These are phyloP conservation scores for Pseudopodoces humilis DNA, from an alignment of 2,113 vertebrate species.

Conservation along the genomic window DNA sequence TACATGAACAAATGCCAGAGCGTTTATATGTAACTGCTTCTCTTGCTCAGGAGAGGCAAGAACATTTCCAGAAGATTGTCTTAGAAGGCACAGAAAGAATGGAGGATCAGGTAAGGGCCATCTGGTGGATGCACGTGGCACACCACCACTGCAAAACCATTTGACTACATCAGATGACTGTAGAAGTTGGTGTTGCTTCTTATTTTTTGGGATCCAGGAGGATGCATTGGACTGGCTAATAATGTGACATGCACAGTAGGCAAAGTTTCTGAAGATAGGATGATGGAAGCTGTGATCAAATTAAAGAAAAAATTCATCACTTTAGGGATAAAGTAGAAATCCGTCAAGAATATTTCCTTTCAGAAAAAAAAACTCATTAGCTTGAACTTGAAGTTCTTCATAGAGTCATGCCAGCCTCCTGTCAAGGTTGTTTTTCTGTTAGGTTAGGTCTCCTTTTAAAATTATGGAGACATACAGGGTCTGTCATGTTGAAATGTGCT, in stretches of 20 bases:
- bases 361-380: neutral
- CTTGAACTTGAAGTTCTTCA: neutral
- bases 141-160: neutral
- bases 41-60: slow-evolving; percentile 78
- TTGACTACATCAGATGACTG: neutral
- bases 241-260: neutral
- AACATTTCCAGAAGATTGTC: slow-evolving; percentile 79
- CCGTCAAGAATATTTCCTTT: slow-evolving; percentile 10
- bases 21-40: slow-evolving; percentile 25
- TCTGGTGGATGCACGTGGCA: neutral
- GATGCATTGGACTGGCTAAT: neutral
- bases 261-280: neutral
- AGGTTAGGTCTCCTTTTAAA: neutral
- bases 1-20: neutral
- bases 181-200: neutral
- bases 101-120: slow-evolving; percentile 76
- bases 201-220: neutral
- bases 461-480: fast-evolving
- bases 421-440: neutral
- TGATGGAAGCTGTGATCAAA: neutral
- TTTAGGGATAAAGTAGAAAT: slow-evolving; percentile 25
- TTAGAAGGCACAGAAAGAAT: slow-evolving; percentile 79
- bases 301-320: neutral
- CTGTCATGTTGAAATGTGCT: neutral
- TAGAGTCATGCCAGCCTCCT: neutral